A percentile compares a stretch with the other conserved stretches of the same genome.
Evolutionary conservation across 2,888 invertebrate species (phyloP).

Genomic region (Dicyrtomina minuta): DNA sequence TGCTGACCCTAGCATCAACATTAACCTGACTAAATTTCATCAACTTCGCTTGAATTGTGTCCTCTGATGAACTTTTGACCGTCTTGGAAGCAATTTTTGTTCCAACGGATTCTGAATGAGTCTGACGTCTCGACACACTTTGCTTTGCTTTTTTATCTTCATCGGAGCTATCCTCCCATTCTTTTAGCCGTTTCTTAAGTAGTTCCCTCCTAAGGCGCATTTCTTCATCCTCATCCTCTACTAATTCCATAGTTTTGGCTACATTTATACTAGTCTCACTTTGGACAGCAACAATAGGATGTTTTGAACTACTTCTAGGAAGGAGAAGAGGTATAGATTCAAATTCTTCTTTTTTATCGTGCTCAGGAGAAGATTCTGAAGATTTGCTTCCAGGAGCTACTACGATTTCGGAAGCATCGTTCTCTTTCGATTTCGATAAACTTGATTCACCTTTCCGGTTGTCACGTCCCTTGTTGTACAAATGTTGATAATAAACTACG

Average conservation of each 20-base stretch:
- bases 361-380: no score
- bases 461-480: slow-evolving; percentile 40
- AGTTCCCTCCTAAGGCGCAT: slow-evolving; percentile 44
- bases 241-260: slow-evolving; percentile 6
- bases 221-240: slow-evolving; percentile 46
- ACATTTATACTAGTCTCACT: not conserved
- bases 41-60: slow-evolving; percentile 8
- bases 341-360: not conserved
- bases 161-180: slow-evolving; percentile 48
- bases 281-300: not conserved
- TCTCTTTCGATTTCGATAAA: no score
- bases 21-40: slow-evolving; percentile 13
- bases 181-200: slow-evolving; percentile 46
- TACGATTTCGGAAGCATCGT: no score
- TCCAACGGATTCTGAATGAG: not conserved
- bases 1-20: not conserved
- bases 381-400: no score
- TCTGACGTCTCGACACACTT: not conserved
- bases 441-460: not conserved
- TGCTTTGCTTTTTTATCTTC: slow-evolving; percentile 37
- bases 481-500: slow-evolving; percentile 50
- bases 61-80: slow-evolving; percentile 4
- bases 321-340: slow-evolving; percentile 14
- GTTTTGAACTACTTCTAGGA: not conserved
- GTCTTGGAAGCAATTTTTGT: no score